Conservation (phyloP, 23 tunicate genomes). For the Botrylloides violaceus region DNA sequence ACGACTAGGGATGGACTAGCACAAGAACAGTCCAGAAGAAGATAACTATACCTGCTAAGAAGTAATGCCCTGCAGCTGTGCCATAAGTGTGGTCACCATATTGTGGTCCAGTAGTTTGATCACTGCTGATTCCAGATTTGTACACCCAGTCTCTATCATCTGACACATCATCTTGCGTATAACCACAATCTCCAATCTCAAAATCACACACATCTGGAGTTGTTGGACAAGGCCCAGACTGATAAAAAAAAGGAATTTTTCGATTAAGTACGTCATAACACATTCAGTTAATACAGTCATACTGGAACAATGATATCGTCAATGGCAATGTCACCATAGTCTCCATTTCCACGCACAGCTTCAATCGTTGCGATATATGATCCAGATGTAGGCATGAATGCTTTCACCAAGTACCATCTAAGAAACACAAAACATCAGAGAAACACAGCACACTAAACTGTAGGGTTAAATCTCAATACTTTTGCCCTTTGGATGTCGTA, state of each 20-base stretch:
- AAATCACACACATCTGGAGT: slow-evolving; percentile 41
- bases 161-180: slow-evolving; percentile 42
- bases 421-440: too few relatives aligned
- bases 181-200: slow-evolving; percentile 75
- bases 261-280: neutral
- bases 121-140: slow-evolving; percentile 39
- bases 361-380: slow-evolving; percentile 48
- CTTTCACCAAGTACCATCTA: slow-evolving; percentile 60
- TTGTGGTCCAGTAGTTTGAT: slow-evolving; percentile 43
- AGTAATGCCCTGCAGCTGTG: slow-evolving; percentile 65
- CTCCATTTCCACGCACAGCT: slow-evolving; percentile 66
- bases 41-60: slow-evolving; percentile 57
- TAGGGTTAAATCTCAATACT: too few relatives aligned
- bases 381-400: slow-evolving; percentile 29
- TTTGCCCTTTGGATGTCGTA: slow-evolving; percentile 4
- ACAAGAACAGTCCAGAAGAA: too few relatives aligned
- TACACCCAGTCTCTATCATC: slow-evolving; percentile 38
- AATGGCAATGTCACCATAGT: slow-evolving; percentile 74
- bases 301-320: slow-evolving; percentile 65
- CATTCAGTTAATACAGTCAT: neutral
- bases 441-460: too few relatives aligned
- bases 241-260: too few relatives aligned
- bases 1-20: too few relatives aligned
- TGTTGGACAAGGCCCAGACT: slow-evolving; percentile 50
- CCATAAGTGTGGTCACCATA: slow-evolving; percentile 84